Conservation (phyloP, 92 coral and sea anemone species). For the Palythoa grandis region DNA sequence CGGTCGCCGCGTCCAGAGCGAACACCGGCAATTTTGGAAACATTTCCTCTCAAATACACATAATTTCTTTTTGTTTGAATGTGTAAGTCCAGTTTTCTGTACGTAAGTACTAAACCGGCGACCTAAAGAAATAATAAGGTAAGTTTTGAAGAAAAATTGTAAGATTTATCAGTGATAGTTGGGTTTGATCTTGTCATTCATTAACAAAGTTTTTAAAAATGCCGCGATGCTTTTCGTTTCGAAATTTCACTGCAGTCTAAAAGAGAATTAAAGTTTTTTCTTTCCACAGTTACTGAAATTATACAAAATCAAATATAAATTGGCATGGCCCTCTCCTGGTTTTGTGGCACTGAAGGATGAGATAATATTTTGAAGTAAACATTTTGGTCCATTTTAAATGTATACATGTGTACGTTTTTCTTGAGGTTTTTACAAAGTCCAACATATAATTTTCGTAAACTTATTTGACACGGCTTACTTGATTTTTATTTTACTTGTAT, state of each 20-base stretch:
- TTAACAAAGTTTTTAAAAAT: not conserved
- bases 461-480: too few species aligned
- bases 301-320: too few species aligned
- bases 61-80: conserved; percentile 34
- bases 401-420: too few species aligned
- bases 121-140: not conserved
- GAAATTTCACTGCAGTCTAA: not conserved
- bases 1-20: conserved; percentile 97
- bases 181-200: not conserved
- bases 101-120: not conserved
- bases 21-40: conserved; percentile 63
- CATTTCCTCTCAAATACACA: conserved; percentile 50
- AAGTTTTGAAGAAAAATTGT: not conserved
- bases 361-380: too few species aligned
- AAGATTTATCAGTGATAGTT: not conserved
- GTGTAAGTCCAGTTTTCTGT: not conserved
- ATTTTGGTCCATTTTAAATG: too few species aligned
- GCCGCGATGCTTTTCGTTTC: not conserved
- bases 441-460: too few species aligned
- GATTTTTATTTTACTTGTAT: too few species aligned
- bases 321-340: too few species aligned
- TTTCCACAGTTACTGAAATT: too few species aligned
- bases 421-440: too few species aligned
- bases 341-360: too few species aligned
- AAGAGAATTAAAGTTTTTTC: too few species aligned